These are phyloP conservation scores for Lutjanus erythropterus DNA, from an alignment of 2,113 vertebrate species.

Conservation along the genomic window DNA sequence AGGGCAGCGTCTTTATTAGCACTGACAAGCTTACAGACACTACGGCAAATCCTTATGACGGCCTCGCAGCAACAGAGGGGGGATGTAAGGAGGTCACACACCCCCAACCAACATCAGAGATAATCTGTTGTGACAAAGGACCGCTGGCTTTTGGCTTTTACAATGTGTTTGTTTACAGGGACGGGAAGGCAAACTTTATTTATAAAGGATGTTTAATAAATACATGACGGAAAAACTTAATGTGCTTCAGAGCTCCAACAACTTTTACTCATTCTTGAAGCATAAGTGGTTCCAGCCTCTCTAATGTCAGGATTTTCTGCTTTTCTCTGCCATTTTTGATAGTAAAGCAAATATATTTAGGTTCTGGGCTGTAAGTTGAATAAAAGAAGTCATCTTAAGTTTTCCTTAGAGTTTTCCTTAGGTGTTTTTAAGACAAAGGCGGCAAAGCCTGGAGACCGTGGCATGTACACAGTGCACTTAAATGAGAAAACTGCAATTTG, in stretches of 20 bases:
- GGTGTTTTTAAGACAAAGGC: no score
- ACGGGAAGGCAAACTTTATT: neutral
- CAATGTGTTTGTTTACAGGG: slow-evolving; percentile 33
- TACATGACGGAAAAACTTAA: neutral
- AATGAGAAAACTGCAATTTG: no score
- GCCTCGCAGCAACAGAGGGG: slow-evolving; percentile 40
- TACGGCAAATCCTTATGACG: slow-evolving; percentile 57
- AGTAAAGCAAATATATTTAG: neutral
- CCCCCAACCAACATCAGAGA: slow-evolving; percentile 24
- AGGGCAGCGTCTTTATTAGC: slow-evolving; percentile 48
- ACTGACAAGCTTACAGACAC: slow-evolving; percentile 61
- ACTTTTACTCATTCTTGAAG: neutral
- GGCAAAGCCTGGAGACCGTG: no score
- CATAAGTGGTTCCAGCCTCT: neutral
- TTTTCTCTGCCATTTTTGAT: neutral
- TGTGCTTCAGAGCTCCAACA: neutral
- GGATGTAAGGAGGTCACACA: slow-evolving; percentile 39
- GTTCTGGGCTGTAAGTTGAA: neutral
- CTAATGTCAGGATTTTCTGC: neutral
- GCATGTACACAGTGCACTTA: no score
- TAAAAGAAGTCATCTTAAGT: neutral
- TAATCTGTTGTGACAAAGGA: slow-evolving; percentile 66
- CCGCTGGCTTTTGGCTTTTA: slow-evolving; percentile 62
- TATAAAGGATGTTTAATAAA: neutral
- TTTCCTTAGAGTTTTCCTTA: no score